Evolutionary conservation across 64 coral and sea anemone genomes (phyloP), one percentile per base, ranked within the genome.

Genomic region (Anthopleura sola): DNA sequence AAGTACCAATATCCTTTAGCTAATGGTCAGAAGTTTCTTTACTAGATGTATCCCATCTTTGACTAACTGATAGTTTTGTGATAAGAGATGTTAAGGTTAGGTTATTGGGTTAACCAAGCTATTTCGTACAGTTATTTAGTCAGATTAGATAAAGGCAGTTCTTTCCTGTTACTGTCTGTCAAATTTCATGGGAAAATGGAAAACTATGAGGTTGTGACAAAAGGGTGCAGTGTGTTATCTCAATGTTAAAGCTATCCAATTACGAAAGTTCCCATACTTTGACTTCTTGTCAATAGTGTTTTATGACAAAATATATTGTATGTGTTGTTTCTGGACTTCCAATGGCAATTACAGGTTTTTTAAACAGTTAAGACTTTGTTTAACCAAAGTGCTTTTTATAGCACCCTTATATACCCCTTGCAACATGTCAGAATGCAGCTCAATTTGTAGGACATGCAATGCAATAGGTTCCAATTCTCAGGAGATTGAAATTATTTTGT

Each of bases 111-210:
- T 71, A 71, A 71, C 66, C 66, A 71, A 71, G 28, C 10, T 29
- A 71, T 71, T 29, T 71, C 13, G 28, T 71, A 34, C 26, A 71
- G 66, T 34, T 31, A 26, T 62, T n/a, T 3, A 71, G 31, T 34
- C 9, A 17, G 66, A 71, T 71, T 71, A 71, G 66, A 71, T 71
- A 71, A 71, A 71, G 66, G 12, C 66, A 71, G 66, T 32, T 28
- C 28, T 71, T 71, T 71, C 66, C 66, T 71, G 66, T 71, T 71
- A 34, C 66, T 71, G 66, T 71, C 66, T 71, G 10, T 71, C 31
- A 71, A 14, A 71, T 71, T 71, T 12, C 66, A 34, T 71, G 31
- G 14, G 66, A 71, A 71, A 71, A 62, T 62, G n/a, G 7, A 26
- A 62, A 62, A 62, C 0, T 9, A 71, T 14, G 28, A 34, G 13